These are phyloP conservation scores for Gordius sp. DNA, from an alignment of 2,888 invertebrate species.

Conservation along the genomic window DNA sequence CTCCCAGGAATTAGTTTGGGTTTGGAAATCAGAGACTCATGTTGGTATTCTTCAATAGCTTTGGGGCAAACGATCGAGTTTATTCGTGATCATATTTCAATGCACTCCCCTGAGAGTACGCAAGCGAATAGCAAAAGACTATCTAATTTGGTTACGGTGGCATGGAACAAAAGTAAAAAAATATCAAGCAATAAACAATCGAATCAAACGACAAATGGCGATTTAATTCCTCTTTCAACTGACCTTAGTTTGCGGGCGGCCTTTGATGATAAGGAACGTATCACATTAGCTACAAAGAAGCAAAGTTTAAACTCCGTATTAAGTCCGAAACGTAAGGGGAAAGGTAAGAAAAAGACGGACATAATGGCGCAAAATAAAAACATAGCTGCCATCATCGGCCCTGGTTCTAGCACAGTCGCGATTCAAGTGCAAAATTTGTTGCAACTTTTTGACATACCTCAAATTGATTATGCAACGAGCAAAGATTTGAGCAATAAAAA, in stretches of 20 bases:
- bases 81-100: conserved; percentile 39
- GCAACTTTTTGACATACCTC: conserved; percentile 40
- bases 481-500: conserved; percentile 47
- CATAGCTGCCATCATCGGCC: conserved; percentile 45
- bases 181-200: too few species aligned
- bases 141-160: too few species aligned
- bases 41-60: conserved; percentile 53
- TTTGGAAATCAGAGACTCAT: conserved; percentile 48
- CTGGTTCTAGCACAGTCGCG: conserved; percentile 45
- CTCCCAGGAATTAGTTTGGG: conserved; percentile 38
- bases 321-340: background rate
- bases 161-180: too few species aligned
- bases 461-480: conserved; percentile 50
- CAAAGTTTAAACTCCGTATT: background rate
- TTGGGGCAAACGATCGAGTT: conserved; percentile 49
- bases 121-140: background rate
- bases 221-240: background rate
- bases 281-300: background rate
- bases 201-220: too few species aligned
- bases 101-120: conserved; percentile 16
- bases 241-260: background rate
- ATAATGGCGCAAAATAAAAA: conserved; percentile 22
- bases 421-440: conserved; percentile 46
- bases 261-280: background rate
- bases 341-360: too few species aligned